These are phyloP conservation scores for Vicugna pacos DNA, from an alignment of 2,113 vertebrate species.

Conservation along the genomic window DNA sequence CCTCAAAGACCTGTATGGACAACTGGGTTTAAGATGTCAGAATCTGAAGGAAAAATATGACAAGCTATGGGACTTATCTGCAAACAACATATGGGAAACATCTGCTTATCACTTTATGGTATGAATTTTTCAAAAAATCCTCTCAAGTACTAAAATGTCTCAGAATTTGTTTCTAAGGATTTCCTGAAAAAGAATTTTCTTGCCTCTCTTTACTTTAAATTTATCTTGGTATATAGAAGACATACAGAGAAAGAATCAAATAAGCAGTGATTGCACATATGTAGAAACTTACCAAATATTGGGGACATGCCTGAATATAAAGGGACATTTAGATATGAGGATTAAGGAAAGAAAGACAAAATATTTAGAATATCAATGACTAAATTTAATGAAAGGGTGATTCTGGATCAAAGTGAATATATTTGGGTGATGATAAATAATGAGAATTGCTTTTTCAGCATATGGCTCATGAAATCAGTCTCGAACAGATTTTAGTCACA, in stretches of 20 bases:
- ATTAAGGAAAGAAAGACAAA: background rate
- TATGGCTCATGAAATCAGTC: background rate
- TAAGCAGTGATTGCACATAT: background rate
- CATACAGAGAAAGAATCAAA: conserved; percentile 57
- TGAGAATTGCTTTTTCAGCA: conserved; percentile 4
- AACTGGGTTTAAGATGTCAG: conserved; percentile 82
- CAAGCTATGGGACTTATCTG: conserved; percentile 61
- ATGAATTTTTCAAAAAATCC: conserved; percentile 70
- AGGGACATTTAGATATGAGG: conserved; percentile 6
- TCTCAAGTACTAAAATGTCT: conserved; percentile 74
- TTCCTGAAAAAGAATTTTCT: conserved; percentile 70
- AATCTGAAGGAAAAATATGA: conserved; percentile 80
- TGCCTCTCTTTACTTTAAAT: conserved; percentile 78
- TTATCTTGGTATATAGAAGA: conserved; percentile 46
- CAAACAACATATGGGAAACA: conserved; percentile 83
- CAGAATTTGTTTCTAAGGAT: conserved; percentile 80
- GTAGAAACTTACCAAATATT: background rate
- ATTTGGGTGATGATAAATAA: background rate
- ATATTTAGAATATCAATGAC: background rate
- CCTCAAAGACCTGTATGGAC: conserved; percentile 76
- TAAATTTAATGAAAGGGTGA: conserved; percentile 4
- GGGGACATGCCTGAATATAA: background rate
- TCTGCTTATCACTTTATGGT: conserved; percentile 82
- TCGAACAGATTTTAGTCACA: background rate
- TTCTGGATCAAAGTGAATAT: background rate